These are phyloP conservation scores for Euzetes globulus DNA, from an alignment of 2,888 invertebrate species.

Conservation along the genomic window DNA sequence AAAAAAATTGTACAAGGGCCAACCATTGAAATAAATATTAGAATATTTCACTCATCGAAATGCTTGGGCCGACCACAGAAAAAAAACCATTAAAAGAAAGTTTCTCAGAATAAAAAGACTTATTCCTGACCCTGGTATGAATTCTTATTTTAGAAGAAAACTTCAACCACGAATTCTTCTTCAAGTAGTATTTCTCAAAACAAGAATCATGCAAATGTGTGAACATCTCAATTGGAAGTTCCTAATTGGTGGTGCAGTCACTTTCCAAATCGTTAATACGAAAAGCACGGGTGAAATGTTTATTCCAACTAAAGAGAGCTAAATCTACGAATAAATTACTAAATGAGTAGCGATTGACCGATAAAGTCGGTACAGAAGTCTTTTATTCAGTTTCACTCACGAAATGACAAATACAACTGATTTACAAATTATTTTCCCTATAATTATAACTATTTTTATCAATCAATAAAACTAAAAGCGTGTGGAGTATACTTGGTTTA, in stretches of 20 bases:
- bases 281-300: constrained; percentile 82
- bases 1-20: no score
- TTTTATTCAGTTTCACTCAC: not conserved
- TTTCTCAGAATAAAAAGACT: no score
- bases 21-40: no score
- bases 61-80: no score
- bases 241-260: constrained; percentile 79
- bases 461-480: not conserved
- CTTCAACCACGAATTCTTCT: not conserved
- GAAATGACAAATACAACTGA: not conserved
- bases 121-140: no score
- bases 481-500: constrained; percentile 11
- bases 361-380: not conserved
- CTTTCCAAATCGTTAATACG: constrained; percentile 75
- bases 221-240: constrained; percentile 45
- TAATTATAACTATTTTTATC: not conserved
- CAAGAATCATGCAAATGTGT: constrained; percentile 9
- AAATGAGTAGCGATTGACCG: not conserved
- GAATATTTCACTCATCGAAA: no score
- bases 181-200: not conserved
- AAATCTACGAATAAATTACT: not conserved
- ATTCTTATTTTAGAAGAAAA: no score
- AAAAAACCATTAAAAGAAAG: no score
- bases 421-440: not conserved
- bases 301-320: constrained; percentile 59